Percentiles rank a stretch among this genome's conserved stretches.
These are phyloP conservation scores for Steinernema carpocapsae DNA, from an alignment of 2,888 invertebrate genomes.

Conservation along the genomic window DNA sequence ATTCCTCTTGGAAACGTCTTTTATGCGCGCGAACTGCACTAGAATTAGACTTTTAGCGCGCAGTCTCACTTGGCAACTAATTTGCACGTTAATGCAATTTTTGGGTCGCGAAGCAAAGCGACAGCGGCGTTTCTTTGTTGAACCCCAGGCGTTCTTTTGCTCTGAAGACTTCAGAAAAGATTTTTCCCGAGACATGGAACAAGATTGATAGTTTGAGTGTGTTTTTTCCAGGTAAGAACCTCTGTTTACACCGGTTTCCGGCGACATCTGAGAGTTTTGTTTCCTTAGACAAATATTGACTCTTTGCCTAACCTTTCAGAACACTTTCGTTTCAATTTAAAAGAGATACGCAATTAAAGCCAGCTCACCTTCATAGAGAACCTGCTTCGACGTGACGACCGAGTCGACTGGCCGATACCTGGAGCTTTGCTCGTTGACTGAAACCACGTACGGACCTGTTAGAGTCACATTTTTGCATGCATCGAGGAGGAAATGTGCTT, in stretches of 20 bases:
- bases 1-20: too few species aligned
- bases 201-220: neutral
- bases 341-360: neutral
- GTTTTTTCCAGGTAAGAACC: neutral
- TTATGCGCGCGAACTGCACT: too few species aligned
- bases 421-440: conserved; percentile 29
- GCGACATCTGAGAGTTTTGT: too few species aligned
- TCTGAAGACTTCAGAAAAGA: too few species aligned
- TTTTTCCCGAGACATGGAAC: too few species aligned
- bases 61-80: too few species aligned
- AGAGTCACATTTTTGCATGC: conserved; percentile 5
- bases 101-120: too few species aligned
- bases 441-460: conserved; percentile 16
- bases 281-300: conserved; percentile 27
- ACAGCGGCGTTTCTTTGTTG: too few species aligned
- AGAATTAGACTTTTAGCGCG: too few species aligned
- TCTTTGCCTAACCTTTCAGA: neutral
- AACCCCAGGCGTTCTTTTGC: too few species aligned
- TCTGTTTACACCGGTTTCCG: neutral
- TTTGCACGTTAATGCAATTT: neutral
- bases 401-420: conserved; percentile 21
- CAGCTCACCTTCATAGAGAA: conserved; percentile 14
- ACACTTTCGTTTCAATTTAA: too few species aligned
- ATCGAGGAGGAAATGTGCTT: neutral
- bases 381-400: conserved; percentile 24